Evolutionary conservation across 1,140 invertebrate genomes (phyloP), one percentile per base, ranked within the genome.

Genomic region (Pseudobourletiella spinata): DNA sequence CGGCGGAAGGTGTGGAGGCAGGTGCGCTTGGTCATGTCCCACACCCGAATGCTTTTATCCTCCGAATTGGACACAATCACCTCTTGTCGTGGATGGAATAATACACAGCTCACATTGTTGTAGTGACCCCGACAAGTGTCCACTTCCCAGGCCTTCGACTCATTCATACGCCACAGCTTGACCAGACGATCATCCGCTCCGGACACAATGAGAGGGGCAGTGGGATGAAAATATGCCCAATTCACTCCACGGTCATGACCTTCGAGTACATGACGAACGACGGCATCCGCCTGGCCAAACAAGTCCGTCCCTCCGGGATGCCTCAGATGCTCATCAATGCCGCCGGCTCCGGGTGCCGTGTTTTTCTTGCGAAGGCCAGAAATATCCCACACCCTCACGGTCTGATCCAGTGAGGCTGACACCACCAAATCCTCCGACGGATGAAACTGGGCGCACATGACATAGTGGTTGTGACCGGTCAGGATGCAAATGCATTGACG

Each of bases 391-490:
- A 99, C 92, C 48, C 97, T 81, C 2, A 99, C 93, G 16, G 95
- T 97, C 74, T 98, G 95, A 80, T 99, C 97, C 16, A 99, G 78
- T 0, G 95, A 98, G 1, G 95, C 95, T 0, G 95, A 98, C 0
- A 98, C 94, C 22, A 99, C 86, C 30, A 99, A 82, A 78, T 99
- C 96, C 73, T 99, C 95, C 0, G 86, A 85, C 0, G 91, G 91
- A 78, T 99, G 97, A 77, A 99, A 99, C 72, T 93, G 89, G 1
- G 96, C 96, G 77, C 94, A 97, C 97, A 99, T 99, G 0, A 99
- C 97, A 79, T 99, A 99, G 76, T 99, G 96, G 78, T 98, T 99
- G 77, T 99, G 97, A 0, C 95, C 95, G 1, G 94, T 96, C 3
- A 97, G 76, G 8, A 96, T 91, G 72, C 89, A 94, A 69, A 97